These are phyloP conservation scores for Timandra comae DNA, from an alignment of 2,888 invertebrate species.

Conservation along the genomic window DNA sequence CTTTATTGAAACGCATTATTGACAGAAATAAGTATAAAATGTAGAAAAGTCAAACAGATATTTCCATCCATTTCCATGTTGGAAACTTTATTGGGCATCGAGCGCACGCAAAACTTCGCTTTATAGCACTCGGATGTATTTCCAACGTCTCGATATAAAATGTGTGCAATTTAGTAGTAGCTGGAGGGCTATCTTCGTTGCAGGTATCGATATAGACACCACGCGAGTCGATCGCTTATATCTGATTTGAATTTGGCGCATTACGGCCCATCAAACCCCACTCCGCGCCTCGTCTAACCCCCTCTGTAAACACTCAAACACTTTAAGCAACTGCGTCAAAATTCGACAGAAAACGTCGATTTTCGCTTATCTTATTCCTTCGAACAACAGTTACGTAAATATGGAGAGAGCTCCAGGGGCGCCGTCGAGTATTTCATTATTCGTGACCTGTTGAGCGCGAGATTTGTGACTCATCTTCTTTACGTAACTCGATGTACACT, in stretches of 20 bases:
- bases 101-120: constrained; percentile 23
- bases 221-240: constrained; percentile 57
- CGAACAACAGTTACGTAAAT: constrained; percentile 65
- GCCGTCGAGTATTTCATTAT: constrained; percentile 65
- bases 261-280: constrained; percentile 48
- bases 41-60: constrained; percentile 5
- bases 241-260: constrained; percentile 70
- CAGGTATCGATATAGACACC: constrained; percentile 38
- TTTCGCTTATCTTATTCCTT: constrained; percentile 55
- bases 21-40: neutral
- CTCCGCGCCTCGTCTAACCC: constrained; percentile 30
- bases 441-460: constrained; percentile 69
- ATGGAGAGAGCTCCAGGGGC: constrained; percentile 57
- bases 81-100: constrained; percentile 24
- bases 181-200: constrained; percentile 40
- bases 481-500: constrained; percentile 37
- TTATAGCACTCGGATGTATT: constrained; percentile 35
- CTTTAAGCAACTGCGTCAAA: constrained; percentile 54
- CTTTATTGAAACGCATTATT: too few relatives aligned
- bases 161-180: constrained; percentile 40
- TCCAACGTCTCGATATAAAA: constrained; percentile 40
- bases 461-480: constrained; percentile 60
- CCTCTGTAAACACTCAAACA: constrained; percentile 55
- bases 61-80: constrained; percentile 11
- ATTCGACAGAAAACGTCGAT: constrained; percentile 49